These are phyloP conservation scores for Mirza zaza DNA, from an alignment of 2,113 vertebrate genomes.

Conservation along the genomic window DNA sequence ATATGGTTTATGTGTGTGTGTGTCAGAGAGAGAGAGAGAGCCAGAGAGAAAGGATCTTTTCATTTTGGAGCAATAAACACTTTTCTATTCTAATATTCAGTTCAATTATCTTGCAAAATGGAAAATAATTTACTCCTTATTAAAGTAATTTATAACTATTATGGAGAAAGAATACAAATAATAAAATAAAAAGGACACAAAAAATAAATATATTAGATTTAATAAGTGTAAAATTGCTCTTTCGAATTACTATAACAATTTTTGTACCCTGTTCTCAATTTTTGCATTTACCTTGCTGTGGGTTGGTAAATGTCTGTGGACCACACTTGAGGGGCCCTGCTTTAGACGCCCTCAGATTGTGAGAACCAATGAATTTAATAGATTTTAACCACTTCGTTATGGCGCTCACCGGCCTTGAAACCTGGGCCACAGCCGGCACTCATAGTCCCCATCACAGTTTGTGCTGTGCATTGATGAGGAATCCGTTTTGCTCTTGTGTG, in stretches of 20 bases:
- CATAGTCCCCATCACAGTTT: no score
- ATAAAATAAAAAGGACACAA: neutral
- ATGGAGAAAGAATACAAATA: neutral
- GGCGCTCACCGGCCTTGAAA: no score
- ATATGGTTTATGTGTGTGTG: no score
- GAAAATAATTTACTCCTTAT: neutral
- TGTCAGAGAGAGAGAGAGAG: neutral
- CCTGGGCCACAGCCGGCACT: no score
- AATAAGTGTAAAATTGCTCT: neutral
- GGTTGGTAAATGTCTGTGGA: neutral
- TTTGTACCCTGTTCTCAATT: neutral
- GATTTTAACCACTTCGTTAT: neutral
- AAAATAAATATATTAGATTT: neutral
- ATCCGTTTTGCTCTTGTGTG: no score
- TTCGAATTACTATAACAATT: neutral
- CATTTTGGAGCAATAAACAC: neutral
- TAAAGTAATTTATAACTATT: conserved; percentile 15
- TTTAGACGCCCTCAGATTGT: neutral
- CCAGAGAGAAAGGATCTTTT: neutral
- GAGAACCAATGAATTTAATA: neutral
- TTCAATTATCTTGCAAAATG: neutral
- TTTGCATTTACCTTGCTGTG: neutral
- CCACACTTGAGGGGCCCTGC: neutral
- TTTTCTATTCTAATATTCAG: neutral
- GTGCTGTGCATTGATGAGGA: no score